These are phyloP conservation scores for Gallirallus australis DNA, from an alignment of 2,797 vertebrate species.

Conservation along the genomic window DNA sequence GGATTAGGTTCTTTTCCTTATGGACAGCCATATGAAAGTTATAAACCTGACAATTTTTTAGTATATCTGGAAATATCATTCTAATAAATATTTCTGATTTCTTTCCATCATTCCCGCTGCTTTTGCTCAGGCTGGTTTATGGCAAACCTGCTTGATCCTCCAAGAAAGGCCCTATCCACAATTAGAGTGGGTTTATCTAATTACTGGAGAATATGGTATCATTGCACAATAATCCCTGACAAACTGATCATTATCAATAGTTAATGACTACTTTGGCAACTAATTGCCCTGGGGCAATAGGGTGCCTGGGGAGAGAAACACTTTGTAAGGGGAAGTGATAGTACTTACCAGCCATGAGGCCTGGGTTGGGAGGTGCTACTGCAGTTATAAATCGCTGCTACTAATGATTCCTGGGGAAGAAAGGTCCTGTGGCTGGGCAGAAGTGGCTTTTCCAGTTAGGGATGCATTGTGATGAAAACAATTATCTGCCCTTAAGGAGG, in stretches of 20 bases:
- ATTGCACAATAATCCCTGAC: conserved; percentile 54
- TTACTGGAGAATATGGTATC: conserved; percentile 33
- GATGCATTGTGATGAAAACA: neutral
- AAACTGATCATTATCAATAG: conserved; percentile 72
- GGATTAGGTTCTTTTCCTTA: neutral
- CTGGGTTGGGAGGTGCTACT: neutral
- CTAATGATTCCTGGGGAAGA: neutral
- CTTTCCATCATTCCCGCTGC: neutral
- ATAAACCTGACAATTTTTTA: neutral
- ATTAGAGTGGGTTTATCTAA: conserved; percentile 69
- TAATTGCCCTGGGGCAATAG: conserved; percentile 50
- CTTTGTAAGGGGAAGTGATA: conserved; percentile 47
- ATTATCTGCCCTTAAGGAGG: neutral
- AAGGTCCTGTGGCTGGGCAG: neutral
- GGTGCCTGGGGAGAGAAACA: neutral
- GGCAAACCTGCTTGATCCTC: neutral
- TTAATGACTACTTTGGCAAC: conserved; percentile 67
- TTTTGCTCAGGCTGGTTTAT: neutral
- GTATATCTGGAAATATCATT: conserved; percentile 9
- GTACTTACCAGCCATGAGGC: conserved; percentile 29
- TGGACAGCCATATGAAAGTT: neutral
- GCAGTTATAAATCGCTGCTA: conserved; percentile 35
- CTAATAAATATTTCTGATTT: neutral
- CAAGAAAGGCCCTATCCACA: conserved; percentile 6
- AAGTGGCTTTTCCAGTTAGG: neutral